Base-by-base conservation (phyloP, 2,797 vertebrate genomes). In the Sphaeramia orbicularis region DNA sequence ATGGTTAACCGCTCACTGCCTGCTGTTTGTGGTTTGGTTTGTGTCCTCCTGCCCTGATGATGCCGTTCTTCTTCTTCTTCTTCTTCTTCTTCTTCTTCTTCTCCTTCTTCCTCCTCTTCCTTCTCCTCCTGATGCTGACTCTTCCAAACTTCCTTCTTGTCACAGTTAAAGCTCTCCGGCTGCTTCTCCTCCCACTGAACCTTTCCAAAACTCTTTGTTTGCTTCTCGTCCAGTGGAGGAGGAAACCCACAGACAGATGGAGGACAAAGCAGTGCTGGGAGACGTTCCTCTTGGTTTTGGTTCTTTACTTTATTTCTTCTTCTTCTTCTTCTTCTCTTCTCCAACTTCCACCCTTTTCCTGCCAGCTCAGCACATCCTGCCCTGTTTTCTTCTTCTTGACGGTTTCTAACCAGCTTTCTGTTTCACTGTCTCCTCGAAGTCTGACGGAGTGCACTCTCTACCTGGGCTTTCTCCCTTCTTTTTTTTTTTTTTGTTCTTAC, bases 311-410 rank as follows among this genome's bases (percentile, higher is more conserved):
- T 42, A 66, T 67, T 76, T 47, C 59, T 74, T 8, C 18, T 78
- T 61, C 45, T 77, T 45, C 57, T 62, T 60, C 55, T 70, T 70
- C 63, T 52, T 61, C 58, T 82, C 62, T 75, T 74, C 62, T 76
- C 63, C 70, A 84, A 79, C 52, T 70, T 72, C 51, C 44, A 64
- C 65, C 68, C 70, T 76, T 81, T 80, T 73, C 42, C 27, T 78
- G 60, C 54, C 49, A 14, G 3, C 67, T 84, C 49, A 73, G 58
- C 60, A 81, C 57, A 76, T 70, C 38, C 48, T 65, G 51, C 32
- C 49, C 45, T 57, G 30, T 50, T 45, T 15, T 13, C 15, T 47
- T 42, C 38, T 18, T 36, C 65, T 40, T 59, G 7, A 53, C 44
- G 7, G 7, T 74, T 74, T 64, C 58, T 63, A 76, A 66, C 41